A percentile compares a stretch with the other conserved stretches of the same genome.
Conservation (phyloP, 2,797 vertebrate species). For the Macrochelys suwanniensis region DNA sequence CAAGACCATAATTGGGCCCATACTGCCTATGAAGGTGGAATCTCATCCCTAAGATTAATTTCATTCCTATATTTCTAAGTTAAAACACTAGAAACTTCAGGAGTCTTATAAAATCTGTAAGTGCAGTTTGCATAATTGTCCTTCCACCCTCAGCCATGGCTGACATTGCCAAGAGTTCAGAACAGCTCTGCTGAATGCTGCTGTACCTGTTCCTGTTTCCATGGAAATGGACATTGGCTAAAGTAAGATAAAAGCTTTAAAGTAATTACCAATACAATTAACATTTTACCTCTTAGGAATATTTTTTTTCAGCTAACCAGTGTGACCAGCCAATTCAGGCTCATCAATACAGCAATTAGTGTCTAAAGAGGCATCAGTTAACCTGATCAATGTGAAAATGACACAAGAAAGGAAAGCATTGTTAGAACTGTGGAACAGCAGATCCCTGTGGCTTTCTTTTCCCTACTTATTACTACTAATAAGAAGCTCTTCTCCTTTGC, state of each 20-base stretch:
- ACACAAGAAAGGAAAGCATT: neutral
- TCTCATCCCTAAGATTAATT: neutral
- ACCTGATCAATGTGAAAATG: neutral
- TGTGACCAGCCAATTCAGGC: neutral
- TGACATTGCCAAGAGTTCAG: constrained; percentile 19
- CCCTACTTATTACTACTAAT: constrained; percentile 35
- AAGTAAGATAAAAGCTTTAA: constrained; percentile 38
- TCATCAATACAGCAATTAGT: constrained; percentile 10
- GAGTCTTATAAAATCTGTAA: neutral
- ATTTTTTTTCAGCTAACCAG: neutral
- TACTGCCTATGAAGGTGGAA: neutral
- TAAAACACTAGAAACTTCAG: neutral
- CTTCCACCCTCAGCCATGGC: neutral
- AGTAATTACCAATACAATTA: constrained; percentile 43
- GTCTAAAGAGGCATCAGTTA: constrained; percentile 33
- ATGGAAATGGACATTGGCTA: constrained; percentile 57
- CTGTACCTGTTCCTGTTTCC: constrained; percentile 50
- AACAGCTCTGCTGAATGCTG: constrained; percentile 3
- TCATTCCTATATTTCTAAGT: neutral
- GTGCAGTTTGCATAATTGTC: neutral
- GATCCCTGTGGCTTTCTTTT: constrained; percentile 27
- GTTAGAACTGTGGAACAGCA: neutral
- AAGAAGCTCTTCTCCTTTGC: constrained; percentile 45
- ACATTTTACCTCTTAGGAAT: constrained; percentile 28
- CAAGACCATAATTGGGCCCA: neutral